Evolutionary conservation across 2,113 vertebrate genomes (phyloP).

Genomic region (Xenopus tropicalis): DNA sequence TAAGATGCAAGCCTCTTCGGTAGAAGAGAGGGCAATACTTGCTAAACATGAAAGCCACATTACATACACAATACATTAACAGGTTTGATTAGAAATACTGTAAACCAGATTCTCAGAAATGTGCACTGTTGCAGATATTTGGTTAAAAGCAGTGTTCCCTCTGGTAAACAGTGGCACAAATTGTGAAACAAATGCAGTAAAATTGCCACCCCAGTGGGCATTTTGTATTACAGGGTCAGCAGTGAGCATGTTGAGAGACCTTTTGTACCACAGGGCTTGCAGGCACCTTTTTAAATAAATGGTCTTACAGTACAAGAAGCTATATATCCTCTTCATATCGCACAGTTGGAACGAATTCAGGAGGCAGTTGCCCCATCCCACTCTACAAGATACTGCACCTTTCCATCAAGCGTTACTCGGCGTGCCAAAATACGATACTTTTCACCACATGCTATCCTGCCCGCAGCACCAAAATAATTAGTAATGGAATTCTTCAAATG

Average conservation of each 20-base stretch:
- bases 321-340: constrained; percentile 29
- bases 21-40: neutral
- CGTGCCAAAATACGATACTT: constrained; percentile 93
- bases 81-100: constrained; percentile 25
- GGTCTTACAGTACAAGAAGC: constrained; percentile 35
- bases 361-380: constrained; percentile 98
- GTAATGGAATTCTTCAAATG: constrained; percentile 96
- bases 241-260: neutral
- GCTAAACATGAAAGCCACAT: constrained; percentile 6
- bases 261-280: constrained; percentile 7
- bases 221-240: neutral
- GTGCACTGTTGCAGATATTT: constrained; percentile 43
- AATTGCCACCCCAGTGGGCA: constrained; percentile 1
- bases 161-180: constrained; percentile 17
- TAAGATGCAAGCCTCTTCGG: neutral
- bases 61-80: constrained; percentile 7
- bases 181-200: constrained; percentile 8
- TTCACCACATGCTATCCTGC: constrained; percentile 94
- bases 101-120: constrained; percentile 27
- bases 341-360: constrained; percentile 58
- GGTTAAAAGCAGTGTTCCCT: constrained; percentile 31
- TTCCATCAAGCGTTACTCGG: constrained; percentile 90
- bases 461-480: constrained; percentile 95
- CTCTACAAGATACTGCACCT: constrained; percentile 97
- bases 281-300: constrained; percentile 31